Conservation (phyloP, 2,113 vertebrate genomes). For the Gambusia affinis region DNA sequence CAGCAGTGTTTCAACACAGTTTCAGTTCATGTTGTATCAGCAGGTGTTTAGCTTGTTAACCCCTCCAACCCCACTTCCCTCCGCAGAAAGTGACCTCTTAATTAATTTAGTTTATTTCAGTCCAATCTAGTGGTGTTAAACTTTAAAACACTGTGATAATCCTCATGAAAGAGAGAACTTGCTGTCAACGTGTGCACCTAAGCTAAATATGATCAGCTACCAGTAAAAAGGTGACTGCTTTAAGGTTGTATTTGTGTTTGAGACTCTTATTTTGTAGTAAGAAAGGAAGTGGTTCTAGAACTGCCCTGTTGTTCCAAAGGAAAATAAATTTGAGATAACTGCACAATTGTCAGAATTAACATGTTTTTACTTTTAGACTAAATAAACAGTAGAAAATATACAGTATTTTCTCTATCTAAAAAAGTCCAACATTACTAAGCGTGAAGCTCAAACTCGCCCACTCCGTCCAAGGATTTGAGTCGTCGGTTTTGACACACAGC, state of each 20-base stretch:
- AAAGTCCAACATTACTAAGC: no score
- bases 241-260: neutral
- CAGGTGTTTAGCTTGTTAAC: slow-evolving; percentile 30
- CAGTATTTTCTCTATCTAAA: no score
- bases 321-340: neutral
- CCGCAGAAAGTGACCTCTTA: neutral
- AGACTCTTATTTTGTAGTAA: neutral
- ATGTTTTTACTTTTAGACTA: neutral
- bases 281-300: neutral
- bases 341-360: neutral
- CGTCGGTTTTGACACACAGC: no score
- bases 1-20: slow-evolving; percentile 24
- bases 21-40: slow-evolving; percentile 28
- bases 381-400: no score
- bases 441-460: no score
- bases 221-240: neutral
- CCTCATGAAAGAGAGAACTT: neutral
- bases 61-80: no score
- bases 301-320: neutral
- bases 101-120: neutral
- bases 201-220: neutral
- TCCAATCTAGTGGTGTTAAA: neutral
- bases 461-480: no score
- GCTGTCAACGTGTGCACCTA: no score
- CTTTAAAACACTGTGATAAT: neutral